Conservation (phyloP, 2,797 vertebrate genomes). For the Microctenopoma steveboyesi region DNA sequence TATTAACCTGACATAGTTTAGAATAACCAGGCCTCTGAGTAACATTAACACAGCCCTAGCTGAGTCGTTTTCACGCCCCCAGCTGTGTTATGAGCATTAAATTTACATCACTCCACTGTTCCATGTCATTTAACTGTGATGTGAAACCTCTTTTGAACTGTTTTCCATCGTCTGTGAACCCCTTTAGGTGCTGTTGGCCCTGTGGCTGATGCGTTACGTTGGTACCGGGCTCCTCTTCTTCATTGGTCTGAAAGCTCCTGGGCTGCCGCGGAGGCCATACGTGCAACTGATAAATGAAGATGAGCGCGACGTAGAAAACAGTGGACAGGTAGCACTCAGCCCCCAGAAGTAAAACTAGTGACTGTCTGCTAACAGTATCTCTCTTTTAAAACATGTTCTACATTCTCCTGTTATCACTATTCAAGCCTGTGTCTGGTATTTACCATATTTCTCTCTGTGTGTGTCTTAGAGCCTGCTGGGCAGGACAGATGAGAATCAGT, state of each 20-base stretch:
- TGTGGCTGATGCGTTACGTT: conserved; percentile 92
- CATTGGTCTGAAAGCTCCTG: conserved; percentile 91
- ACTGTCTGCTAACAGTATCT: neutral
- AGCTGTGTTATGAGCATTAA: conserved; percentile 3
- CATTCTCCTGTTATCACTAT: neutral
- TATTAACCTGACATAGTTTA: neutral
- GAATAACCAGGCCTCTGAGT: neutral
- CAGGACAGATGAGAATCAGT: conserved; percentile 61
- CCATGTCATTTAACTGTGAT: neutral
- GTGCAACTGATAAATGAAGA: conserved; percentile 91
- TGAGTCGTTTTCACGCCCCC: neutral
- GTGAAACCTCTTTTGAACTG: neutral
- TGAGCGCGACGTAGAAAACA: conserved; percentile 88
- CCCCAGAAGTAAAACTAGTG: neutral
- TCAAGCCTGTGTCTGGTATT: neutral
- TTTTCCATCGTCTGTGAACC: conserved; percentile 2
- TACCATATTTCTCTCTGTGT: neutral
- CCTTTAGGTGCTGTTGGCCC: conserved; percentile 88
- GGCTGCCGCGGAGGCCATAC: conserved; percentile 89
- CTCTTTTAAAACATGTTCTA: neutral
- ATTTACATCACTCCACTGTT: conserved; percentile 19
- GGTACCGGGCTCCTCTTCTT: conserved; percentile 88
- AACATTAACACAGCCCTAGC: neutral
- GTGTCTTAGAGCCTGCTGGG: conserved; percentile 81
- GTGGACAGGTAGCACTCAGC: conserved; percentile 65